phyloP scores from a whole-genome alignment of 1,140 invertebrate species.

The Hetaerina americana region DNA sequence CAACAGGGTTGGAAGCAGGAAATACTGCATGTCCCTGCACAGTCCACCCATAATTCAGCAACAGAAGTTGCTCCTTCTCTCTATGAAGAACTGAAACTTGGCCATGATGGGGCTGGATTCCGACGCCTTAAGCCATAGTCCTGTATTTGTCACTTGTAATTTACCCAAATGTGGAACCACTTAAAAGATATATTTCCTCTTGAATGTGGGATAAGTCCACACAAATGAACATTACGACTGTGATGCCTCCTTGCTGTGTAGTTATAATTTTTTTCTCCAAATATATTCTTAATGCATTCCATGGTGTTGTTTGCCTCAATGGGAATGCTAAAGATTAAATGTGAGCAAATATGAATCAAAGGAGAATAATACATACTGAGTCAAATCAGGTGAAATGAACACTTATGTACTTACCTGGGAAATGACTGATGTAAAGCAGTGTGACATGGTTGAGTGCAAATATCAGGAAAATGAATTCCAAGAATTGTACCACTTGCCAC shows the following conservation, averaged over 20 bases:
- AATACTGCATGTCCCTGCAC: constrained; percentile 32
- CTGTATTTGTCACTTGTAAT: neutral
- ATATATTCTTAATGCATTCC: neutral
- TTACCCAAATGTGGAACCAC: neutral
- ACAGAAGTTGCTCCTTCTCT: constrained; percentile 57
- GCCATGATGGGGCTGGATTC: constrained; percentile 62
- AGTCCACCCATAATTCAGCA: constrained; percentile 12
- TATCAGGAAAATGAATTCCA: no score
- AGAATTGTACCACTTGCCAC: neutral
- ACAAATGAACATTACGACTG: neutral
- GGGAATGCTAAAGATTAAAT: neutral
- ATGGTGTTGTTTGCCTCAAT: neutral
- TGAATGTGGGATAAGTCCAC: neutral
- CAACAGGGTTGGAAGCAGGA: constrained; percentile 30
- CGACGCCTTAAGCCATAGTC: constrained; percentile 48
- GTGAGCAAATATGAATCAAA: neutral
- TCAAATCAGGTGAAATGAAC: neutral
- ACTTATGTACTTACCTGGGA: neutral
- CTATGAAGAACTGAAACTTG: constrained; percentile 65
- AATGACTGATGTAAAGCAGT: neutral
- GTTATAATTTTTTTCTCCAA: neutral
- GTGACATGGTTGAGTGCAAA: neutral
- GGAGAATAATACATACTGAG: neutral
- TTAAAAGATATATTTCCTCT: neutral
- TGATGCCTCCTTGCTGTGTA: neutral